Conservation (phyloP, 1,140 invertebrate genomes). For the Drosophila littoralis region DNA sequence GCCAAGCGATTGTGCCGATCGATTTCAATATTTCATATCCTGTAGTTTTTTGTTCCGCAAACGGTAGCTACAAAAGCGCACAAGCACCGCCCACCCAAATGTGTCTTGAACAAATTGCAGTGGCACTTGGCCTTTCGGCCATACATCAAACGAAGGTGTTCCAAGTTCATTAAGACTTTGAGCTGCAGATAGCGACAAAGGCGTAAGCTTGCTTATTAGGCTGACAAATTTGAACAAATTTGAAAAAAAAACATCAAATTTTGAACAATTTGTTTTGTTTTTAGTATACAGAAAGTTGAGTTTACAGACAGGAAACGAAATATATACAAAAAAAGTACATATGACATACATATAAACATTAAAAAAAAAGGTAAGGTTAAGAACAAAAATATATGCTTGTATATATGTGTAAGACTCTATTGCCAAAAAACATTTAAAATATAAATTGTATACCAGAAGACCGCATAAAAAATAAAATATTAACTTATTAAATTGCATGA, state of each 20-base stretch:
- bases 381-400: no score
- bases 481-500: no score
- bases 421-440: no score
- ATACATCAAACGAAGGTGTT: conserved; percentile 26
- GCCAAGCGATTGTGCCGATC: conserved; percentile 37
- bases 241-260: neutral
- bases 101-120: conserved; percentile 64
- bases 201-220: conserved; percentile 8
- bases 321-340: no score
- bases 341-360: no score
- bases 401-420: no score
- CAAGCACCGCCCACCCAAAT: conserved; percentile 27
- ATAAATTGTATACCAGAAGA: no score
- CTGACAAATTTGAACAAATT: neutral
- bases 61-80: conserved; percentile 32
- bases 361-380: no score
- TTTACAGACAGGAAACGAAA: no score
- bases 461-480: no score
- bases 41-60: conserved; percentile 59
- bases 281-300: no score
- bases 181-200: conserved; percentile 8
- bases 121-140: conserved; percentile 65
- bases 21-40: conserved; percentile 65
- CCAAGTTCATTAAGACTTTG: conserved; percentile 22
- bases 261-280: no score